These are phyloP conservation scores for Brachyptera risi DNA, from an alignment of 2,888 invertebrate genomes.

Conservation along the genomic window DNA sequence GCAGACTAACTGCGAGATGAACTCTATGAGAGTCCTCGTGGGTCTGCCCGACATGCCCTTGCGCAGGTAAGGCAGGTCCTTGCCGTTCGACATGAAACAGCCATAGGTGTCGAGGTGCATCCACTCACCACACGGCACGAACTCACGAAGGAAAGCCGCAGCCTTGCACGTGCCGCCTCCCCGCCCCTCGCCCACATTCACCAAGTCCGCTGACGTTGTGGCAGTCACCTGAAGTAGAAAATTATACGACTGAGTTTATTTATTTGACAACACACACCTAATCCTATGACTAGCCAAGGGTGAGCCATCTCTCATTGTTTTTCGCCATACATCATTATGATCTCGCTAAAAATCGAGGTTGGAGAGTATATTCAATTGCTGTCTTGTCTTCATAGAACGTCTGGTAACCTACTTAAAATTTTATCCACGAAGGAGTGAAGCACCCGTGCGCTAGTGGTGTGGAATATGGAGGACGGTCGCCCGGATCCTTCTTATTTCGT, in stretches of 20 bases:
- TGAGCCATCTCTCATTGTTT: neutral
- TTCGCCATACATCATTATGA: neutral
- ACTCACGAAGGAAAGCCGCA: slow-evolving; percentile 70
- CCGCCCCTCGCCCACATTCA: slow-evolving; percentile 57
- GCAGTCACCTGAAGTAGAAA: slow-evolving; percentile 5
- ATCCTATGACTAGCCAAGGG: no score
- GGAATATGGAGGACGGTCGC: no score
- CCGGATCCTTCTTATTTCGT: no score
- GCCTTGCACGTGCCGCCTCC: slow-evolving; percentile 67
- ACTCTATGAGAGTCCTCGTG: slow-evolving; percentile 68
- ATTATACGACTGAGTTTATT: no score
- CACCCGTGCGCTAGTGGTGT: no score
- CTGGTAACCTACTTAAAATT: no score
- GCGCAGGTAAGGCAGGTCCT: slow-evolving; percentile 56
- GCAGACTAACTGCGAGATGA: slow-evolving; percentile 56
- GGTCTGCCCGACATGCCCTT: slow-evolving; percentile 72
- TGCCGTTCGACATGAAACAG: slow-evolving; percentile 61
- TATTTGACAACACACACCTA: no score
- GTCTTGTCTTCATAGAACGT: no score
- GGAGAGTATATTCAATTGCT: no score
- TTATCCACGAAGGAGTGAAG: no score
- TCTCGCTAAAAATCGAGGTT: no score
- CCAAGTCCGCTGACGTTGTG: slow-evolving; percentile 54
- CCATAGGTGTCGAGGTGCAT: slow-evolving; percentile 72
- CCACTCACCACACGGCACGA: slow-evolving; percentile 62